Percentiles rank a stretch among this genome's conserved stretches.
Conservation (phyloP, 2,797 vertebrate species). For the Oreortyx pictus region DNA sequence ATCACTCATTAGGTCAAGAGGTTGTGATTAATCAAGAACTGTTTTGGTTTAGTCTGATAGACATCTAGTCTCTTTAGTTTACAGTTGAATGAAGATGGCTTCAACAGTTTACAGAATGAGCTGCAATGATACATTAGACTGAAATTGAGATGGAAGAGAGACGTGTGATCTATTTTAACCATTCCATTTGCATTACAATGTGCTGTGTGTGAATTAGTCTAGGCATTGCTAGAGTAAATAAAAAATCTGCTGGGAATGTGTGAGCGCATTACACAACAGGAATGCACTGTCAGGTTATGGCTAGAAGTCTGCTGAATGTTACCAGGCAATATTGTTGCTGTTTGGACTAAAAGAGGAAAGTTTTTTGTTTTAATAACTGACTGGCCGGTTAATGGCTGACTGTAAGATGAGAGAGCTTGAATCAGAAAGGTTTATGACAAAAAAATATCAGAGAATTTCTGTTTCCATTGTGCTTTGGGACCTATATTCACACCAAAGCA, state of each 20-base stretch:
- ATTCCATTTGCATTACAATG: conserved; percentile 78
- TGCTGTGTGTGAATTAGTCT: conserved; percentile 36
- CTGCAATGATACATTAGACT: conserved; percentile 85
- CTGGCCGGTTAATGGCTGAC: not conserved
- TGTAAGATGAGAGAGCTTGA: not conserved
- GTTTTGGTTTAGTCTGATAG: conserved; percentile 92
- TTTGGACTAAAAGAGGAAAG: not conserved
- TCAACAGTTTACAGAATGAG: conserved; percentile 89
- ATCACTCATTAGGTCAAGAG: conserved; percentile 88
- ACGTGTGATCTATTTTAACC: conserved; percentile 85
- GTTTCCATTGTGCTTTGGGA: not conserved
- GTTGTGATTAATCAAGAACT: conserved; percentile 92
- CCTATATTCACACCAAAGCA: not conserved
- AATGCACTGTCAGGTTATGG: conserved; percentile 31
- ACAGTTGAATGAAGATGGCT: conserved; percentile 84
- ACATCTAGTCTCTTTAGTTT: conserved; percentile 91
- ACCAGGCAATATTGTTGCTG: conserved; percentile 11
- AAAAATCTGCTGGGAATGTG: conserved; percentile 50
- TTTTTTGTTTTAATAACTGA: not conserved
- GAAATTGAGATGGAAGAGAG: conserved; percentile 75
- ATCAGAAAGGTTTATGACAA: not conserved
- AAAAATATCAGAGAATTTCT: not conserved
- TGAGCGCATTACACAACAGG: conserved; percentile 32
- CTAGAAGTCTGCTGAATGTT: conserved; percentile 33
- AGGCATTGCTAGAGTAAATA: conserved; percentile 48